These are phyloP conservation scores for Orthosia gracilis DNA, from an alignment of 2,888 invertebrate genomes.

Conservation along the genomic window DNA sequence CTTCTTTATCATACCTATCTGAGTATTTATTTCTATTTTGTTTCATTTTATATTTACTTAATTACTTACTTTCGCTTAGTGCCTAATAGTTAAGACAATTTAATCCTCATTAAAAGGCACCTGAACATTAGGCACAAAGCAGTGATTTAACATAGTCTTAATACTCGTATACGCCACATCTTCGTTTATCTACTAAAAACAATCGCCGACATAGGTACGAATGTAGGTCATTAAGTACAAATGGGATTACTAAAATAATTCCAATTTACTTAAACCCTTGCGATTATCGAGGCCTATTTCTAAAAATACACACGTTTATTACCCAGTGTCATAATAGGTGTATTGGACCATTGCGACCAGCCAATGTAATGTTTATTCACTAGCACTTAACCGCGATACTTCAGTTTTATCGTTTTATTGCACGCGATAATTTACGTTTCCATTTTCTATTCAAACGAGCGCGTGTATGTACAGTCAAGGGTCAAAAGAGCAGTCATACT, in stretches of 20 bases:
- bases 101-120: neutral
- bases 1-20: too few relatives aligned
- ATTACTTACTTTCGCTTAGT: neutral
- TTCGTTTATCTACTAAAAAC: neutral
- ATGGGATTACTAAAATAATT: neutral
- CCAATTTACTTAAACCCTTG: neutral
- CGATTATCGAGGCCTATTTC: constrained; percentile 12
- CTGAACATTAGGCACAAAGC: too few relatives aligned
- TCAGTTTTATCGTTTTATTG: constrained; percentile 32
- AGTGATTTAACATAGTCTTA: too few relatives aligned
- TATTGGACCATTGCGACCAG: constrained; percentile 10
- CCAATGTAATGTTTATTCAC: constrained; percentile 41
- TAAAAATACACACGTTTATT: constrained; percentile 39
- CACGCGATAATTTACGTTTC: constrained; percentile 29
- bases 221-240: neutral
- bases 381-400: constrained; percentile 35
- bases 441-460: constrained; percentile 14
- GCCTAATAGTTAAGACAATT: neutral
- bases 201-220: neutral
- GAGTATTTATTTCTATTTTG: too few relatives aligned
- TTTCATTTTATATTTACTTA: neutral
- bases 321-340: constrained; percentile 21
- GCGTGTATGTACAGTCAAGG: too few relatives aligned
- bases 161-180: neutral
- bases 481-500: too few relatives aligned